Conservation (phyloP, 2,888 invertebrate species). For the Drosophila recens region DNA sequence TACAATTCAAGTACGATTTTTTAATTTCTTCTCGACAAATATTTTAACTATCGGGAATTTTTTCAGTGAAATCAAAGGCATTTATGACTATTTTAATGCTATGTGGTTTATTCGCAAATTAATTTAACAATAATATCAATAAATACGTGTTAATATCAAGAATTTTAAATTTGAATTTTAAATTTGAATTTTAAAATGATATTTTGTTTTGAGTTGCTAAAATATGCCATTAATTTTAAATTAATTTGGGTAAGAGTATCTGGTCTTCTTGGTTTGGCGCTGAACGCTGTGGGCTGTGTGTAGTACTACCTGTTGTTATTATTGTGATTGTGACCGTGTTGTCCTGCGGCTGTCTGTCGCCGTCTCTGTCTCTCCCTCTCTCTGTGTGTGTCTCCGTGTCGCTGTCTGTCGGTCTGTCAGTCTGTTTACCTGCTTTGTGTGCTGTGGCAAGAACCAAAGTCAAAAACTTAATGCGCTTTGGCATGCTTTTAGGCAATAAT, state of each 20-base stretch:
- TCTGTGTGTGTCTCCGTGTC: conserved; percentile 17
- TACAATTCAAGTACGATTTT: too few species aligned
- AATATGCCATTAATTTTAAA: too few species aligned
- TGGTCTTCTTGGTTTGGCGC: neutral
- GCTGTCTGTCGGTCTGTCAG: conserved; percentile 20
- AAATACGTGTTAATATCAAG: too few species aligned
- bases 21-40: too few species aligned
- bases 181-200: too few species aligned
- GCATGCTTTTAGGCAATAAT: conserved; percentile 85
- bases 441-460: conserved; percentile 48
- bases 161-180: too few species aligned
- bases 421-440: conserved; percentile 42
- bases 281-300: neutral
- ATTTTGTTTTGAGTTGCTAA: too few species aligned
- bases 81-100: too few species aligned
- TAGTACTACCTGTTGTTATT: conserved; percentile 49
- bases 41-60: too few species aligned
- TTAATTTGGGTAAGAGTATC: conserved; percentile 16
- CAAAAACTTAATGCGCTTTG: conserved; percentile 83
- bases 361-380: conserved; percentile 4
- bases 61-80: too few species aligned
- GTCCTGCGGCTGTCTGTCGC: conserved; percentile 27
- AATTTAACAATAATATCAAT: too few species aligned
- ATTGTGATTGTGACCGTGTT: conserved; percentile 25
- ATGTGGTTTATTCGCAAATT: too few species aligned